Evolutionary conservation across 1,140 invertebrate species (phyloP).

Genomic region (Drosophila varians): DNA sequence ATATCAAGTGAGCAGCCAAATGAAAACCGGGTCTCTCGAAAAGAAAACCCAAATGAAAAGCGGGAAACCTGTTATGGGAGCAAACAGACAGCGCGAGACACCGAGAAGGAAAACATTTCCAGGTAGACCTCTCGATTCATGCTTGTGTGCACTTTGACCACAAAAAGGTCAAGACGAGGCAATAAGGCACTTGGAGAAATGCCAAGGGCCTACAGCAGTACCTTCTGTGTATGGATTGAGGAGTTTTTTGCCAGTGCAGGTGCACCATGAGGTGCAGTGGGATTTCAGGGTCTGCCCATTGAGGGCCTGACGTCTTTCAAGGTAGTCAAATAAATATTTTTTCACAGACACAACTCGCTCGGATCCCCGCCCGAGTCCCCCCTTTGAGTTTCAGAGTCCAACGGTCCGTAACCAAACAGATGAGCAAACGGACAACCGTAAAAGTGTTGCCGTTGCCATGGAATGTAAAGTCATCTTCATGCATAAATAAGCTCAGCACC

Average conservation of each 20-base stretch:
- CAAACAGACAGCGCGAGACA: conserved; percentile 24
- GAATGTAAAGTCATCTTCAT: conserved; percentile 82
- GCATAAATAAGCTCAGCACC: conserved; percentile 70
- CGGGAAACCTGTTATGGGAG: conserved; percentile 63
- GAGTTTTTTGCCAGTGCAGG: neutral
- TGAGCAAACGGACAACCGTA: conserved; percentile 65
- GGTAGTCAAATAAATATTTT: conserved; percentile 57
- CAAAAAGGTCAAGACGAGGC: conserved; percentile 76
- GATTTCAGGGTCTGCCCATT: conserved; percentile 27
- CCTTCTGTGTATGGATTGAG: too few species aligned
- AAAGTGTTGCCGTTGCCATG: conserved; percentile 71
- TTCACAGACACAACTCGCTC: conserved; percentile 52
- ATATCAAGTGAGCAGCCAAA: conserved; percentile 57
- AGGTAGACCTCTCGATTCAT: conserved; percentile 62
- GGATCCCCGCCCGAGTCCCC: neutral
- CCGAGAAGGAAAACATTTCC: conserved; percentile 33
- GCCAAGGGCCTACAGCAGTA: too few species aligned
- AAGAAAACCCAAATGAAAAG: conserved; percentile 43
- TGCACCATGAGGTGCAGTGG: conserved; percentile 31
- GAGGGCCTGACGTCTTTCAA: conserved; percentile 14
- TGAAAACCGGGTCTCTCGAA: conserved; percentile 3
- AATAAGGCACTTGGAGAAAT: conserved; percentile 7
- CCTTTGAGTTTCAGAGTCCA: conserved; percentile 45
- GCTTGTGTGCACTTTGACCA: conserved; percentile 80
- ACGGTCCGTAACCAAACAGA: conserved; percentile 71